These are phyloP conservation scores for Acinonyx jubatus DNA, from an alignment of 2,113 vertebrate genomes.

Conservation along the genomic window DNA sequence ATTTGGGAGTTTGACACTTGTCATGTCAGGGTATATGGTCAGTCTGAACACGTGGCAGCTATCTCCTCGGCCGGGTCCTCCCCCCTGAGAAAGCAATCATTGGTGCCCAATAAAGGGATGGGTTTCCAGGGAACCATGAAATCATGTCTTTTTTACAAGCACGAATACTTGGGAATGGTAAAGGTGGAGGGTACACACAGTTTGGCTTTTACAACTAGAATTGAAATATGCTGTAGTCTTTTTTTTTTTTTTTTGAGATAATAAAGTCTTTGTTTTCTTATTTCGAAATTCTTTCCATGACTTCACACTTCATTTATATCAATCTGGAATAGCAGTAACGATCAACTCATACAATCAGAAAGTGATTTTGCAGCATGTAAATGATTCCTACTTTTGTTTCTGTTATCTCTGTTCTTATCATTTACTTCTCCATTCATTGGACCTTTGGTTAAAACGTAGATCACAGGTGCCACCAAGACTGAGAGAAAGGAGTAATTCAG, in stretches of 20 bases:
- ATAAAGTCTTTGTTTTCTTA: background rate
- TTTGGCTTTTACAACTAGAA: background rate
- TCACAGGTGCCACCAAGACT: background rate
- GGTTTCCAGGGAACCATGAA: background rate
- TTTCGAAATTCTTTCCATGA: background rate
- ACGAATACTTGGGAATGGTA: background rate
- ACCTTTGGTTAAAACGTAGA: background rate
- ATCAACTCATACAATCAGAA: background rate
- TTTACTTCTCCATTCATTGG: background rate
- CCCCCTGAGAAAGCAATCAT: background rate
- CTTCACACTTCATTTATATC: background rate
- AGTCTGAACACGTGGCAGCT: background rate
- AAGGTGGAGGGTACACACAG: background rate
- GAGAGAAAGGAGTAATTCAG: background rate
- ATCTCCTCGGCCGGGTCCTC: accelerated
- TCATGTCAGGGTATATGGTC: background rate
- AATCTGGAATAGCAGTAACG: background rate
- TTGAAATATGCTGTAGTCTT: background rate
- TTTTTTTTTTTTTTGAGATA: background rate
- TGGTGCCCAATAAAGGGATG: background rate
- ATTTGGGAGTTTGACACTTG: background rate
- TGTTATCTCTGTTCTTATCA: background rate
- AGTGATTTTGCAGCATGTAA: background rate
- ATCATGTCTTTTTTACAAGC: background rate
- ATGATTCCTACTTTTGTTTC: background rate